Evolutionary conservation across 2,797 vertebrate species (phyloP).

Genomic region (Amphiprion clarkii): DNA sequence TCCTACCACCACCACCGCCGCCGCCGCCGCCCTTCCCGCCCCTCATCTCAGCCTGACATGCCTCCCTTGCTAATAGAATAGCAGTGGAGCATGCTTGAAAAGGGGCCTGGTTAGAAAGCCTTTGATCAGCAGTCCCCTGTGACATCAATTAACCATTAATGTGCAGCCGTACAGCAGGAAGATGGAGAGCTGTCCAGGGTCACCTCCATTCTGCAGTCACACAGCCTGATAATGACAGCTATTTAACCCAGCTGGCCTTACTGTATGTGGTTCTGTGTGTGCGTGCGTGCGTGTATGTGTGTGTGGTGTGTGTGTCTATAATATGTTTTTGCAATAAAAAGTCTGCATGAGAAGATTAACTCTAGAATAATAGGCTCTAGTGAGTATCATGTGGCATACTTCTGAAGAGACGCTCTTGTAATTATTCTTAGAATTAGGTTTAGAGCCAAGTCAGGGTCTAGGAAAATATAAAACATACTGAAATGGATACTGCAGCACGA

Average conservation of each 20-base stretch:
- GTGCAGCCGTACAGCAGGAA: conserved; percentile 63
- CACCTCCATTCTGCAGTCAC: conserved; percentile 67
- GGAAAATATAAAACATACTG: conserved; percentile 3
- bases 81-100: conserved; percentile 68
- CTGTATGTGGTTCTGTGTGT: conserved; percentile 9
- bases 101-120: conserved; percentile 60
- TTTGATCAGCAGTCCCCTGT: conserved; percentile 81
- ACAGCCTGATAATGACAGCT: conserved; percentile 56
- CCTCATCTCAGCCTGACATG: conserved; percentile 39
- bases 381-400: conserved; percentile 11
- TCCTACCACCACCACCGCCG: not conserved
- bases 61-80: conserved; percentile 70
- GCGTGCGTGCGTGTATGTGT: conserved; percentile 17
- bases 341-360: conserved; percentile 39
- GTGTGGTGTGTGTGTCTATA: not conserved
- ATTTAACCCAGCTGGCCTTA: conserved; percentile 61
- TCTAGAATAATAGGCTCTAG: conserved; percentile 6
- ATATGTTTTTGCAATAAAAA: conserved; percentile 30
- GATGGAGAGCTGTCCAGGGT: conserved; percentile 70
- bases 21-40: not conserved
- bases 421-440: conserved; percentile 31
- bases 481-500: conserved; percentile 2
- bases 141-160: conserved; percentile 84
- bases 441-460: not conserved
- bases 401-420: conserved; percentile 15